Evolutionary conservation across 2,113 vertebrate genomes (phyloP).

Genomic region (human (Homo sapiens)): DNA sequence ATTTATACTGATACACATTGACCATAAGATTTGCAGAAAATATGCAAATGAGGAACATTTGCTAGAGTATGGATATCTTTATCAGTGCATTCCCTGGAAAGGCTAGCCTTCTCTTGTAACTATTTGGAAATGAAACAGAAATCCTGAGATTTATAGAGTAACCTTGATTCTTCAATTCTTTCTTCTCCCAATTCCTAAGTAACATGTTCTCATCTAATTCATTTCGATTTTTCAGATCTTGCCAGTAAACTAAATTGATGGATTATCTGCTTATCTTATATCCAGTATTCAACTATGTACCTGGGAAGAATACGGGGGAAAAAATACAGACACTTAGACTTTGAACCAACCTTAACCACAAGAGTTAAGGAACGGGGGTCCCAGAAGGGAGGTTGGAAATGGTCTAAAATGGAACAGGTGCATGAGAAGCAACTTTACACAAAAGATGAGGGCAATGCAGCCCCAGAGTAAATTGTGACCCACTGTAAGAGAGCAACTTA

Average conservation of each 20-base stretch:
- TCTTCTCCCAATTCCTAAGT: background rate
- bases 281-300: background rate
- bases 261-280: background rate
- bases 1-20: background rate
- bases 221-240: background rate
- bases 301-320: background rate
- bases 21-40: background rate
- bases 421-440: background rate
- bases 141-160: background rate
- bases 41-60: background rate
- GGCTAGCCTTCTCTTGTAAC: background rate
- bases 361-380: background rate
- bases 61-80: background rate
- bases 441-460: fast-evolving
- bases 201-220: background rate
- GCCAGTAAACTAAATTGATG: background rate
- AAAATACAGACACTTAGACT: too few species aligned
- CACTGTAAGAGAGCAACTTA: background rate
- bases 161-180: background rate
- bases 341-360: background rate
- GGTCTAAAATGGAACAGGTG: background rate
- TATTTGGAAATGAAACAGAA: background rate
- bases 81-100: background rate
- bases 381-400: background rate
- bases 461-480: background rate